Percentiles rank a stretch among this genome's conserved stretches.
Conservation (phyloP, 2,113 vertebrate genomes). For the Semicossyphus pulcher region DNA sequence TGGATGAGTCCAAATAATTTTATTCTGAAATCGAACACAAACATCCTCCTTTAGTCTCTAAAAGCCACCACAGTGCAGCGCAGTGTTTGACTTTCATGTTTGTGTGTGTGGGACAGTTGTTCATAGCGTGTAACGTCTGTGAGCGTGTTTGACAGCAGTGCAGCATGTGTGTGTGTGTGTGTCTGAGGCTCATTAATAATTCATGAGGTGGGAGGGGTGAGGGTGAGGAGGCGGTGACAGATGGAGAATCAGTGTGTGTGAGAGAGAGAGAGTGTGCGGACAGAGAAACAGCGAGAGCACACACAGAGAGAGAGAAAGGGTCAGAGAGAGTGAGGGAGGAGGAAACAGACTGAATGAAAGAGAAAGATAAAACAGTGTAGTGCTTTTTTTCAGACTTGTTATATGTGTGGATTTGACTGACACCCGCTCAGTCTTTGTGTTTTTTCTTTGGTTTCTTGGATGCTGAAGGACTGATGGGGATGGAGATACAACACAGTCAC, state of each 20-base stretch:
- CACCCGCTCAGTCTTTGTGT: constrained; percentile 32
- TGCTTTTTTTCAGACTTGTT: neutral
- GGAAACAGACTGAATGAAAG: neutral
- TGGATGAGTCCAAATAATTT: neutral
- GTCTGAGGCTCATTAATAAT: constrained; percentile 75
- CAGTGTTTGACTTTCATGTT: neutral
- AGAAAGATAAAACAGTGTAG: neutral
- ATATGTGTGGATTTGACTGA: constrained; percentile 26
- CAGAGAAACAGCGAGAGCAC: constrained; percentile 19
- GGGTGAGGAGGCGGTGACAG: constrained; percentile 74
- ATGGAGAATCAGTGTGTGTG: constrained; percentile 70
- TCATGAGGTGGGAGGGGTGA: constrained; percentile 80
- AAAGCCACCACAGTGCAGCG: neutral
- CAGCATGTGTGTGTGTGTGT: constrained; percentile 4
- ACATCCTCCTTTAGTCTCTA: neutral
- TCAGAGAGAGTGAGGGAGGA: constrained; percentile 11
- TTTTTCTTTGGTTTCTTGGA: constrained; percentile 15
- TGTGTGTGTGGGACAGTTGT: constrained; percentile 5
- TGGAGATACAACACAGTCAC: constrained; percentile 42
- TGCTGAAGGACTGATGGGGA: constrained; percentile 52
- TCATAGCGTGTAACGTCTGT: constrained; percentile 8
- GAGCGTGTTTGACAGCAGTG: constrained; percentile 40
- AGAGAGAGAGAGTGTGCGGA: neutral
- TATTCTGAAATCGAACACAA: neutral
- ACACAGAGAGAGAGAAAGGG: constrained; percentile 33